Evolutionary conservation across 2,888 invertebrate species (phyloP).

Genomic region (Dorcus parallelipipedus): DNA sequence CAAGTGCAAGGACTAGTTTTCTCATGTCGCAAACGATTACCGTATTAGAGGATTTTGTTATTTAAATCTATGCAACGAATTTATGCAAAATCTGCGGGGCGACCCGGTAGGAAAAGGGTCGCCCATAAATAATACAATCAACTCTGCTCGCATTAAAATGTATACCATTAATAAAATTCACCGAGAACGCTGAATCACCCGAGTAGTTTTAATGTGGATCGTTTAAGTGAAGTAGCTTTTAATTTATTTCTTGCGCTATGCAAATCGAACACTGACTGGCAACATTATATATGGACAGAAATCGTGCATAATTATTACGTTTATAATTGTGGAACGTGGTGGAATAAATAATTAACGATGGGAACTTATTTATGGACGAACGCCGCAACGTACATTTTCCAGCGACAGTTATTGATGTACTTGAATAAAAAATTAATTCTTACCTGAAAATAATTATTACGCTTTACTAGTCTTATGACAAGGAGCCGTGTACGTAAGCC

Average conservation of each 20-base stretch:
- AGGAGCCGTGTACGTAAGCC: no score
- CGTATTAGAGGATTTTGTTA: neutral
- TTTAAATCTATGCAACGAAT: slow-evolving; percentile 3
- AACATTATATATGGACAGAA: slow-evolving; percentile 3
- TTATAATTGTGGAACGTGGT: neutral
- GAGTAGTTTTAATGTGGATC: slow-evolving; percentile 4
- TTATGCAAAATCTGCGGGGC: slow-evolving; percentile 4
- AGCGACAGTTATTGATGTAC: no score
- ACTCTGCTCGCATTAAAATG: neutral
- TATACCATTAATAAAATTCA: slow-evolving; percentile 7
- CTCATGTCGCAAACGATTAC: no score
- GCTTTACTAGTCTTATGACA: no score
- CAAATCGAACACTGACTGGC: slow-evolving; percentile 9
- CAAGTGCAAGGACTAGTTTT: no score
- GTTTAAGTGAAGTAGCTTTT: slow-evolving; percentile 9
- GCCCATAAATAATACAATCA: slow-evolving; percentile 10
- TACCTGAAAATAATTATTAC: no score
- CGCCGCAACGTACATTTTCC: neutral
- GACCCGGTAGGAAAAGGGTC: slow-evolving; percentile 1
- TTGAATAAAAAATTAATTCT: no score
- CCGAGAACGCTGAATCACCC: slow-evolving; percentile 7
- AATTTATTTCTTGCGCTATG: slow-evolving; percentile 8
- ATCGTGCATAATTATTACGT: slow-evolving; percentile 1
- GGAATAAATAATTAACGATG: slow-evolving; percentile 1
- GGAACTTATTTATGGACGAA: neutral